Conservation (phyloP, 1,140 invertebrate genomes). For the Pseudomyrmex cubaensis region DNA sequence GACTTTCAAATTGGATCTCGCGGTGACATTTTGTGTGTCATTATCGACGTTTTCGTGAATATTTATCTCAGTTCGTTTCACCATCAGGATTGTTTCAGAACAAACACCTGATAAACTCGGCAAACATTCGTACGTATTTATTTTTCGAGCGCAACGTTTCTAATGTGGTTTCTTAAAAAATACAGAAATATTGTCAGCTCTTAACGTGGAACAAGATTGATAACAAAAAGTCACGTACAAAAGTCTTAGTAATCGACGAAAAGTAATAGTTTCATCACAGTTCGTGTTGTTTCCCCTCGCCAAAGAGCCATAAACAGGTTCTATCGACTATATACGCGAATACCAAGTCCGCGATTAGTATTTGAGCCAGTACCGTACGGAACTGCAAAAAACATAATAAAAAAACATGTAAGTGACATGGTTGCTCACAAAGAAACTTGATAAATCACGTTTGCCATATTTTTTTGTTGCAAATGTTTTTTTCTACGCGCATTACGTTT, state of each 20-base stretch:
- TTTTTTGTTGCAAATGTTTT: not conserved
- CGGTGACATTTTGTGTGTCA: not conserved
- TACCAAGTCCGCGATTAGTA: constrained; percentile 93
- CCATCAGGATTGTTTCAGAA: too few species aligned
- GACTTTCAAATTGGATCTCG: too few species aligned
- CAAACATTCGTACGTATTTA: too few species aligned
- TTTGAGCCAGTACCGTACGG: constrained; percentile 91
- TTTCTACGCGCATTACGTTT: not conserved
- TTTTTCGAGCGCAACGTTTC: too few species aligned
- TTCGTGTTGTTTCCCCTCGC: constrained; percentile 88
- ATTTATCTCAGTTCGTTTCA: too few species aligned
- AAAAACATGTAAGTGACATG: not conserved
- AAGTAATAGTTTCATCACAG: constrained; percentile 78
- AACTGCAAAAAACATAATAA: constrained; percentile 89
- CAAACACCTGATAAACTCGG: too few species aligned
- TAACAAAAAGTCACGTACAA: constrained; percentile 55
- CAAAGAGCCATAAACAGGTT: constrained; percentile 94
- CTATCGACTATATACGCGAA: constrained; percentile 94
- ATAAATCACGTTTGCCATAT: not conserved
- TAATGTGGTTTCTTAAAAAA: not conserved
- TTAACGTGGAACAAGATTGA: constrained; percentile 64
- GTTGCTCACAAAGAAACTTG: not conserved
- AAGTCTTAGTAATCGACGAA: constrained; percentile 46
- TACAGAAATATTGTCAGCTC: constrained; percentile 39
- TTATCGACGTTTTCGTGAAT: not conserved